These are phyloP conservation scores for Phrynocephalus guinanensis DNA, from an alignment of 2,797 vertebrate genomes.

Conservation along the genomic window DNA sequence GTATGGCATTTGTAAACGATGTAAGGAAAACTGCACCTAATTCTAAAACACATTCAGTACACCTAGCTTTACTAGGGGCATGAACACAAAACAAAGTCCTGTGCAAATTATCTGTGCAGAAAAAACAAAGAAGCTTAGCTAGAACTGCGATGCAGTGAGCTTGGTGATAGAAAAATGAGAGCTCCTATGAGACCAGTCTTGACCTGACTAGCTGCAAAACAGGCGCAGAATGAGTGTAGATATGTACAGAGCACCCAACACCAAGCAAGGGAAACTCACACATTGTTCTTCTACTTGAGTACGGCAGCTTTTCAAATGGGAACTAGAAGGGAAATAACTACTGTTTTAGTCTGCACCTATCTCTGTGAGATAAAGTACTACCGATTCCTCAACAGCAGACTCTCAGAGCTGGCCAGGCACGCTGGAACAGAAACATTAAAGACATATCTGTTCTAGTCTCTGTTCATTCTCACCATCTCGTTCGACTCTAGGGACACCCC, in stretches of 20 bases:
- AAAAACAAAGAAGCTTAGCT: not conserved
- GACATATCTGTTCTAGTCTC: not conserved
- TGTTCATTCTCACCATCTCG: not conserved
- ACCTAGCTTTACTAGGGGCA: not conserved
- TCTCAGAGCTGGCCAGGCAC: not conserved
- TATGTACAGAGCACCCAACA: not conserved
- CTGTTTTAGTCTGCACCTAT: not conserved
- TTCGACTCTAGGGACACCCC: not conserved
- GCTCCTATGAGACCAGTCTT: not conserved
- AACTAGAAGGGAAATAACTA: not conserved
- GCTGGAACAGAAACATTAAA: not conserved
- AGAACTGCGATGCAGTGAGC: not conserved
- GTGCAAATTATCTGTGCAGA: not conserved
- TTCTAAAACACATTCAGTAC: not conserved
- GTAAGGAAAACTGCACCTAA: not conserved
- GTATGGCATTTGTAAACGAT: not conserved
- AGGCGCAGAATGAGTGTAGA: not conserved
- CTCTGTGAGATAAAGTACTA: not conserved
- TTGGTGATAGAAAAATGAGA: not conserved
- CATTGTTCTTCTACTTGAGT: not conserved
- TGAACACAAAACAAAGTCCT: not conserved
- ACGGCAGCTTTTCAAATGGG: not conserved
- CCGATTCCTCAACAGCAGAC: too few species aligned
- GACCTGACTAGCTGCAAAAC: not conserved
- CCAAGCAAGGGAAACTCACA: not conserved